Percentiles rank a stretch among this genome's conserved stretches.
These are phyloP conservation scores for Monomorium pharaonis DNA, from an alignment of 1,140 invertebrate genomes.

Conservation along the genomic window DNA sequence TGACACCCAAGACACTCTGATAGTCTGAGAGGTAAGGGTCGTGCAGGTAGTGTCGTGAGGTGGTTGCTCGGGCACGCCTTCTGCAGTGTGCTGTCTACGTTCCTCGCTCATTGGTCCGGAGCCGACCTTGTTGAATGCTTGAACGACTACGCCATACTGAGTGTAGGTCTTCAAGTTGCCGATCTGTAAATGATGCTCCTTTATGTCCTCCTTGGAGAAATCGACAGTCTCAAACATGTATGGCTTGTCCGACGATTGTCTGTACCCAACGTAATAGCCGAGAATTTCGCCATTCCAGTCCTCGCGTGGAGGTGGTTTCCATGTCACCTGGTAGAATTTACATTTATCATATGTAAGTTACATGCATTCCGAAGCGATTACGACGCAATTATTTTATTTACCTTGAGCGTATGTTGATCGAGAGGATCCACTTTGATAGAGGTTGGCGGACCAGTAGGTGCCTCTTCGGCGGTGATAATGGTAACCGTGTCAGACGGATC, in stretches of 20 bases:
- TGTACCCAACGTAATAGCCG: constrained; percentile 96
- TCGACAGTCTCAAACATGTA: constrained; percentile 97
- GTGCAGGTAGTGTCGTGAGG: constrained; percentile 96
- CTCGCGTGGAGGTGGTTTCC: constrained; percentile 95
- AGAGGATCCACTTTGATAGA: constrained; percentile 94
- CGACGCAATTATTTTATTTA: constrained; percentile 78
- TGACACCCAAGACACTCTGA: constrained; percentile 96
- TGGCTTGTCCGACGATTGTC: constrained; percentile 94
- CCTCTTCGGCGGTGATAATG: constrained; percentile 97
- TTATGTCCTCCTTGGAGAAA: constrained; percentile 95
- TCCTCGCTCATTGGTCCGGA: constrained; percentile 96
- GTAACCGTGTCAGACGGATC: constrained; percentile 96
- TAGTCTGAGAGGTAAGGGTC: constrained; percentile 96
- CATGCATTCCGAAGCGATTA: not conserved
- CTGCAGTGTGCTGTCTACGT: constrained; percentile 95
- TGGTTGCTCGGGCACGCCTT: constrained; percentile 96
- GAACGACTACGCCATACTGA: constrained; percentile 97
- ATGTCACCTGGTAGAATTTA: constrained; percentile 86
- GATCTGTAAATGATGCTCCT: constrained; percentile 94
- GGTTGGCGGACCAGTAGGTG: constrained; percentile 93
- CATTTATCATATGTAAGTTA: not conserved
- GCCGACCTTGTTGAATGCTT: constrained; percentile 97
- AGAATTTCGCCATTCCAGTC: constrained; percentile 97
- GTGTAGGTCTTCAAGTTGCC: constrained; percentile 95
- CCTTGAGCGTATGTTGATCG: constrained; percentile 96